phyloP scores from a whole-genome alignment of 2,888 invertebrate species.

The Tetanocera ferruginea region DNA sequence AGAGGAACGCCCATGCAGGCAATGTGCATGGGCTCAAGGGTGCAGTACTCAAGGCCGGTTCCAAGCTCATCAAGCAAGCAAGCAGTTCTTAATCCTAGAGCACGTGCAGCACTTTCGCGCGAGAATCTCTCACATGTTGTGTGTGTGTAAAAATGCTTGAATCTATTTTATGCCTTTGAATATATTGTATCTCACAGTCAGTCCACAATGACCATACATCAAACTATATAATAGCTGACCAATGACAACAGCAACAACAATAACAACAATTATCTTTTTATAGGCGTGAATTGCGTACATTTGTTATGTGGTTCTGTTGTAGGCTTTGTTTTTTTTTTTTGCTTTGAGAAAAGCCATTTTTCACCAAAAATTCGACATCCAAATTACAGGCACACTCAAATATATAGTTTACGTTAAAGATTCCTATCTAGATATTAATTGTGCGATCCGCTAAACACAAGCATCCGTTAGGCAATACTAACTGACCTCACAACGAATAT shows the following conservation, averaged over 20 bases:
- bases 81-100: too few species aligned
- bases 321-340: too few species aligned
- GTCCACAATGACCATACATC: slow-evolving; percentile 1
- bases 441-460: too few species aligned
- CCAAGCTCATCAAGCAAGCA: too few species aligned
- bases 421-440: too few species aligned
- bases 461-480: too few species aligned
- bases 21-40: not conserved
- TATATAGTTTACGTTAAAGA: too few species aligned
- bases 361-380: slow-evolving; percentile 10
- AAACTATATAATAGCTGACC: not conserved
- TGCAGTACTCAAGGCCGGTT: not conserved
- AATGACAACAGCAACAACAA: too few species aligned
- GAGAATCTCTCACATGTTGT: not conserved
- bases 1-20: not conserved
- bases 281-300: slow-evolving; percentile 3
- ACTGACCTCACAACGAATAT: too few species aligned
- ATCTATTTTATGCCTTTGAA: not conserved
- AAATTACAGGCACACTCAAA: not conserved
- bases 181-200: not conserved
- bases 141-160: not conserved
- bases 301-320: not conserved
- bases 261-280: not conserved
- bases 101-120: too few species aligned
- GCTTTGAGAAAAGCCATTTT: not conserved